These are phyloP conservation scores for Cheirogaleus medius DNA, from an alignment of 2,113 vertebrate genomes.

Conservation along the genomic window DNA sequence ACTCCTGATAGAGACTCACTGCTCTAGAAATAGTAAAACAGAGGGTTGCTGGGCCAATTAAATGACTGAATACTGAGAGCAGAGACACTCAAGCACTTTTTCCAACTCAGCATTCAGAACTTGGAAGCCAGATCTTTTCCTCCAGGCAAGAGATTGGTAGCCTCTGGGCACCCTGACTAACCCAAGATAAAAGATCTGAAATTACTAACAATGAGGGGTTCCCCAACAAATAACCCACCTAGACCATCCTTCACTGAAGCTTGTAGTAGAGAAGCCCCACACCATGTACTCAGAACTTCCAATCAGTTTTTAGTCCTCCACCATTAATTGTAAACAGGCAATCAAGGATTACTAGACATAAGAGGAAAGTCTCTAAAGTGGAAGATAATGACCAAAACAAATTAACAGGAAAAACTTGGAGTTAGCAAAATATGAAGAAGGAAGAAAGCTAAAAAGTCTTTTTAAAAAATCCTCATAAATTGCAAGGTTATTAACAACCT, in stretches of 20 bases:
- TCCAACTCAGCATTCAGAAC: background rate
- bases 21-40: background rate
- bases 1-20: background rate
- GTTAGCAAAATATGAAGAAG: conserved; percentile 8
- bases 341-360: background rate
- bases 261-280: background rate
- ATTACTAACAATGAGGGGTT: background rate
- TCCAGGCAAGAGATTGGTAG: background rate
- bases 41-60: background rate
- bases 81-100: background rate
- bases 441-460: background rate
- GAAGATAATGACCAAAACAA: background rate
- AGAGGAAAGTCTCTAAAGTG: background rate
- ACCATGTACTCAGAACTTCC: background rate
- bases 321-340: background rate
- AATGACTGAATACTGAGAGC: background rate
- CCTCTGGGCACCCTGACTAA: background rate
- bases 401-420: background rate
- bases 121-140: background rate
- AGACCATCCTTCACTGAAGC: background rate
- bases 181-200: background rate
- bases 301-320: background rate
- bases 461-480: background rate
- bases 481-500: background rate
- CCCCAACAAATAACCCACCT: background rate